Evolutionary conservation across 2,797 vertebrate species (phyloP), one percentile per base, ranked within the genome.

Genomic region (Fundulus diaphanus): DNA sequence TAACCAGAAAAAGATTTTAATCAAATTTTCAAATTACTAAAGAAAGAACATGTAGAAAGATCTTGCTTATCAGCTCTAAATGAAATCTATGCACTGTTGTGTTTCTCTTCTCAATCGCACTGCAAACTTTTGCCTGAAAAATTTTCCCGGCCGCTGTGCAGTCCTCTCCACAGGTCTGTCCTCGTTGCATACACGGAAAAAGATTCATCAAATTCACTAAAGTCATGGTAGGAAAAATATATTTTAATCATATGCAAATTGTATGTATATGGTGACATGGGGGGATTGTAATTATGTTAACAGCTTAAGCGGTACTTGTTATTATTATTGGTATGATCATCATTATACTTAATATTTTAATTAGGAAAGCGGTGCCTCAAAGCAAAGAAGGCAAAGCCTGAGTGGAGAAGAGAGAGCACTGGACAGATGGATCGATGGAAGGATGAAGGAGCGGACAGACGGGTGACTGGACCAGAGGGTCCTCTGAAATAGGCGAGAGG

Each of bases 281-380:
- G 90, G 90, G 88, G 87, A 85, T 92, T 84, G 87, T 88, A 95
- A 95, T 96, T 95, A 95, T 93, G 91, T 93, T 94, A 94, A 95
- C 91, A 93, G 91, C 91, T 92, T 92, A 94, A 94, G 89, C 84
- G 87, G 87, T 88, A 93, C 92, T 95, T 94, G 92, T 94, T 93
- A 87, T 94, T 88, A 91, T 90, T 94, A 92, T 91, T 73, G 51
- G 88, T 88, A 90, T 82, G 85, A 92, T 93, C 87, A 91, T 91
- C 87, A 92, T 92, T 88, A 93, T 92, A 84, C 88, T 83, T 93
- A 95, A 94, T 94, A 94, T 90, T 93, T 92, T 93, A 94, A 95
- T 95, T 95, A 95, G 72, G 80, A 87, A 86, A 87, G 81, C 81
- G 74, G 72, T 61, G 87, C 82, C 79, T 89, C 74, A 85, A 84